These are phyloP conservation scores for Myripristis murdjan DNA, from an alignment of 2,797 vertebrate genomes.

Conservation along the genomic window DNA sequence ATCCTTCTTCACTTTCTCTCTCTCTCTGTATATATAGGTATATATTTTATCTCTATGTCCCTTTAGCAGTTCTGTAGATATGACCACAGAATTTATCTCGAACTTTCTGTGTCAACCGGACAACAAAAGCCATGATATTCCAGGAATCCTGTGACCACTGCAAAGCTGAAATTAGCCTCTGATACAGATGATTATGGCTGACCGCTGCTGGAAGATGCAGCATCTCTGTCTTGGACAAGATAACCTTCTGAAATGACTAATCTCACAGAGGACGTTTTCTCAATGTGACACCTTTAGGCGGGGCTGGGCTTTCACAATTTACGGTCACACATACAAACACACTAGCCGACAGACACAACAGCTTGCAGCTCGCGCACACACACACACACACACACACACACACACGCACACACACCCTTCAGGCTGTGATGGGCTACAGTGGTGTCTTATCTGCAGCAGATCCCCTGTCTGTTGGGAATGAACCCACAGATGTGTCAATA, in stretches of 20 bases:
- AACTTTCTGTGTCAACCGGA: too few species aligned
- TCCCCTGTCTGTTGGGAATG: not conserved
- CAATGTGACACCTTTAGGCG: conserved; percentile 17
- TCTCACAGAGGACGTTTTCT: conserved; percentile 3
- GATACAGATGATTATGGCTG: not conserved
- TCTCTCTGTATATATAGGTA: too few species aligned
- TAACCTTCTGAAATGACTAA: conserved; percentile 3
- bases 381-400: conserved; percentile 4
- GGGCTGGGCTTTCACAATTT: not conserved
- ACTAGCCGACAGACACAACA: too few species aligned
- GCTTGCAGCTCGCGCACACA: too few species aligned
- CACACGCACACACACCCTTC: conserved; percentile 11
- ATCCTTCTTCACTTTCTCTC: too few species aligned
- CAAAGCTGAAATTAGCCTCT: not conserved
- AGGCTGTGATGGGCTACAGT: not conserved
- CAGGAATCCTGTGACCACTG: too few species aligned
- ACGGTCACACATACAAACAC: too few species aligned
- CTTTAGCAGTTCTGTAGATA: too few species aligned
- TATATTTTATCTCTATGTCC: too few species aligned
- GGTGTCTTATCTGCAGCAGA: conserved; percentile 9
- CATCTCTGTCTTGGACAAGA: conserved; percentile 16
- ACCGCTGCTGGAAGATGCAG: not conserved
- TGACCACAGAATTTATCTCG: too few species aligned
- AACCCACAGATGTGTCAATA: not conserved
- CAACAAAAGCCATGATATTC: too few species aligned